Conservation (phyloP, 2,888 invertebrate genomes). For the Synanthedon vespiformis region DNA sequence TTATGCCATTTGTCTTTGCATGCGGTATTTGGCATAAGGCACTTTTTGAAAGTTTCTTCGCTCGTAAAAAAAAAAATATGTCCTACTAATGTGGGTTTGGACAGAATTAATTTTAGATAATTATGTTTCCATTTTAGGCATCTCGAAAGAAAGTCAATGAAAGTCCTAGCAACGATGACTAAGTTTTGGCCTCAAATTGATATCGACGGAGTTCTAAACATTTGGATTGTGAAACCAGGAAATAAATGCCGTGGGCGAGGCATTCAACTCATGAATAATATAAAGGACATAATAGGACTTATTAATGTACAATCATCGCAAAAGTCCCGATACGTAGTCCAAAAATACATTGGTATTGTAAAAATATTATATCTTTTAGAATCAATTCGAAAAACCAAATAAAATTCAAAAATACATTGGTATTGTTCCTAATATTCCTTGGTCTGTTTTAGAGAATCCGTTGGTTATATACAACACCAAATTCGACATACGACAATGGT, state of each 20-base stretch:
- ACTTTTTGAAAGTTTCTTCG: too few relatives aligned
- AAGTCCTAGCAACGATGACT: constrained; percentile 74
- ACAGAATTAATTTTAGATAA: background rate
- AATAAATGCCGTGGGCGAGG: constrained; percentile 93
- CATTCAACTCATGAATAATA: constrained; percentile 85
- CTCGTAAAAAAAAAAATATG: too few relatives aligned
- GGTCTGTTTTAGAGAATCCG: constrained; percentile 79
- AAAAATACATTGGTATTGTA: constrained; percentile 90
- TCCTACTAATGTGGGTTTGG: background rate
- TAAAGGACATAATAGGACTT: constrained; percentile 84
- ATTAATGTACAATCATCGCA: constrained; percentile 74
- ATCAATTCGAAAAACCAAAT: too few relatives aligned
- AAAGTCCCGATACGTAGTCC: constrained; percentile 88
- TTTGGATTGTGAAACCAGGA: constrained; percentile 96
- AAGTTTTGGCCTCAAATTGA: constrained; percentile 85
- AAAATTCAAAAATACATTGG: too few relatives aligned
- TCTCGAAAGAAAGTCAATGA: constrained; percentile 66
- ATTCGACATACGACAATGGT: constrained; percentile 97
- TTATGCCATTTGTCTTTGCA: too few relatives aligned
- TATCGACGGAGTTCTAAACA: constrained; percentile 87
- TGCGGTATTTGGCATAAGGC: too few relatives aligned
- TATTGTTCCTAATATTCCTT: background rate
- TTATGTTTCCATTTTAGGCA: constrained; percentile 30
- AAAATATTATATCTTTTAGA: too few relatives aligned
- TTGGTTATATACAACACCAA: constrained; percentile 90